Base-by-base conservation (phyloP, 2,888 invertebrate species). In the Athrips mouffetella region DNA sequence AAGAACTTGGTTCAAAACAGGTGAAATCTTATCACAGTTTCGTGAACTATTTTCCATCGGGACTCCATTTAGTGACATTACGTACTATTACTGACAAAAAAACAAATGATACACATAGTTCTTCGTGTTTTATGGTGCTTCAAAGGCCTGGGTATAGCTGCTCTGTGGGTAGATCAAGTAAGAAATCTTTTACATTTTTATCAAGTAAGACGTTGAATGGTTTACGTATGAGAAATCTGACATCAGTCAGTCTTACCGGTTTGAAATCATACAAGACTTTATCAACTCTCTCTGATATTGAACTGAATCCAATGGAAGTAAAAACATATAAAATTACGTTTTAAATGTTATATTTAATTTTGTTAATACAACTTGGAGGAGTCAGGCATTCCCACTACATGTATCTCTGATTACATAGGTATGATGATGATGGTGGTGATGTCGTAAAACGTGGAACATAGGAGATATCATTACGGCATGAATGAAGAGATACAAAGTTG, bases 131-230 rank as follows among this genome's bases (percentile, higher is more conserved):
- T 51, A 85, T 96, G 89, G 91, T 96, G 16, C 76, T 96, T 2
- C 96, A 96, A 57, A 87, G 94, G 30, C 93, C 95, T 59, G 96
- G 94, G 0, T 92, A 91, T 69, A 92, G 92, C 63, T 96, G 96
- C 75, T 75, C 65, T 1, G 82, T 76, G 0, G 67, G 89, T 8
- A 84, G 91, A 6, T 44, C 62, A 6, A 52, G 80, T 5, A 83
- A 91, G 3, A 73, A 77, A 15, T 59, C 72, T 1, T 52, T 68
- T 1, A 55, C 54, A 1, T 85, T 85, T 58, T 63, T 72, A 1
- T 27, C 62, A 1, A 67, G 64, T 23, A 77, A 82, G 1, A 57
- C 57, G 49, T 84, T 88, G 54, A 68, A 60, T 25, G 75, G 70
- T 5, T 57, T 86, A 7, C 54, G 48, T 8, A 60, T 86, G 18